Evolutionary conservation across 1,140 invertebrate species (phyloP), one percentile per base, ranked within the genome.

Genomic region (Eupeodes corollae): DNA sequence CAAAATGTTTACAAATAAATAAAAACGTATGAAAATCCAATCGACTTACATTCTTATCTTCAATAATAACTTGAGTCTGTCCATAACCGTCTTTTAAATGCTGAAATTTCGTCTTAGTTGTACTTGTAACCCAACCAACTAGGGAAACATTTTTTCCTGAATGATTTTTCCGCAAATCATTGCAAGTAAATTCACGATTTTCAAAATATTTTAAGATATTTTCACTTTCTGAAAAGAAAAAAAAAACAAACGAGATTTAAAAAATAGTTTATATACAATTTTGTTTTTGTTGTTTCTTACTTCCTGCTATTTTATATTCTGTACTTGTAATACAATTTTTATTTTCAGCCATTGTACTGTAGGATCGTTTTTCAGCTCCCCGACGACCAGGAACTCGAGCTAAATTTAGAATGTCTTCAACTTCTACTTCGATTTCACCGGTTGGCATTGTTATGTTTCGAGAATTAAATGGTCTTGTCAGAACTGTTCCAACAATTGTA

Each of bases 51-150:
- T 55, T 41, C 52, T 57, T 55, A 55, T 78, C 63, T 42, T 79
- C 72, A 51, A 86, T 61, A 40, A 84, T 63, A 6, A 85, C 59
- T 68, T 91, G 87, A 1, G 76, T 80, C n/a, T 72, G 67, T 13
- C 87, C 88, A 68, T 87, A 82, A 26, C 76, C 74, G 70, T 91
- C 88, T 56, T 84, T 69, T 9, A 91, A 58, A 32, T 79, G 73
- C 5, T 84, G 53, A 67, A 91, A 89, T 56, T 77, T 76, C n/a
- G 67, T 63, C 54, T 79, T 68, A 54, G 58, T 62, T 6, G 77
- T 70, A 59, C 71, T 80, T 44, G 86, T 78, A 26, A 88, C 54
- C 86, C 88, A 91, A 1, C 88, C 88, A 61, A 75, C 82, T 1
- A 91, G 54, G 6, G 64, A 71, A 0, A 91, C 84, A 40, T 68